phyloP scores from a whole-genome alignment of 53 echinoderm and acorn worm species.

The Antedon mediterranea region DNA sequence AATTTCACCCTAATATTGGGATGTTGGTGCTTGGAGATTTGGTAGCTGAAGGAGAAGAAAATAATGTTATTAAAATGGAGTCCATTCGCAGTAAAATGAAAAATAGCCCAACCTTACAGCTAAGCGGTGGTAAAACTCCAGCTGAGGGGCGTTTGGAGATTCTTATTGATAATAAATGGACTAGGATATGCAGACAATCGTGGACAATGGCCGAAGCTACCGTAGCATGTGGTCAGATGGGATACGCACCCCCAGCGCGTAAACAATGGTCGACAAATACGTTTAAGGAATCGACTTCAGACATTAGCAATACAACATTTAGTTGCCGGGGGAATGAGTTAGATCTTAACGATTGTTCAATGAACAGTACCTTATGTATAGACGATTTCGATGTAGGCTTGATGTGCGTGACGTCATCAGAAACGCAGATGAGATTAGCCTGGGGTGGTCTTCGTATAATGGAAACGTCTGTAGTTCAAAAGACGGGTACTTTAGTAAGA shows the following conservation, averaged over 20 bases:
- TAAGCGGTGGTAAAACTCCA: not conserved
- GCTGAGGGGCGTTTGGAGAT: not conserved
- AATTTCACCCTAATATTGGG: not conserved
- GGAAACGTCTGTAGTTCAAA: not conserved
- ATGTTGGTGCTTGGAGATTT: not conserved
- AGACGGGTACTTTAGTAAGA: not conserved
- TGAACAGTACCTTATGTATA: not conserved
- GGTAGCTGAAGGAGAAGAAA: not conserved
- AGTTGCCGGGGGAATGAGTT: not conserved
- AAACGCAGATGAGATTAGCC: not conserved
- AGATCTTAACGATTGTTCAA: not conserved
- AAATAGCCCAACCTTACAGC: not conserved
- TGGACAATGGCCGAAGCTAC: not conserved
- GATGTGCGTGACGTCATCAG: not conserved
- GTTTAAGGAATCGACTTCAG: not conserved
- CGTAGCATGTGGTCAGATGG: not conserved
- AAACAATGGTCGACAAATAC: not conserved
- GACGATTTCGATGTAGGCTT: not conserved
- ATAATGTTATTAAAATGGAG: not conserved
- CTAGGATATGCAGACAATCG: not conserved
- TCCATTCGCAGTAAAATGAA: not conserved
- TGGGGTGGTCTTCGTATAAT: not conserved
- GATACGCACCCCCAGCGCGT: not conserved
- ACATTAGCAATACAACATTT: not conserved
- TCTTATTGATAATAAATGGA: not conserved